Base-by-base conservation (phyloP, 2,797 vertebrate genomes). In the Lophura swinhoii region DNA sequence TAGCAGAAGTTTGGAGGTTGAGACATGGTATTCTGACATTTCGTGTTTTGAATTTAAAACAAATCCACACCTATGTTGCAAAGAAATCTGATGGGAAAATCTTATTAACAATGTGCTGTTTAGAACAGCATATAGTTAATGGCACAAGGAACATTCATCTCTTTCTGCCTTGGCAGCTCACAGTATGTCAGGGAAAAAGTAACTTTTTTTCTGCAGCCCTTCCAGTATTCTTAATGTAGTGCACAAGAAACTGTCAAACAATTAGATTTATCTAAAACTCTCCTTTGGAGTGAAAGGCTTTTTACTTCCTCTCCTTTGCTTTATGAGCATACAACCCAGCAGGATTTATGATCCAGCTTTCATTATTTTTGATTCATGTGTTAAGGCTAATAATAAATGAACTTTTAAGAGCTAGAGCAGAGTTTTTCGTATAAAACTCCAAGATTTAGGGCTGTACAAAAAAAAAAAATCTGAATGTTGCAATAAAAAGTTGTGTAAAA, bases 291-390 rank as follows among this genome's bases (percentile, higher is more conserved):
- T 79, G 68, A 82, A 90, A 75, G 70, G 22, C 55, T 78, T 90
- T 80, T 80, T 70, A 12, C 28, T 68, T 51, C 79, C 88, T 82
- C 29, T 94, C n/a, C 43, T 75, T 75, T 62, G 59, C 64, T 59
- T 78, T 88, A 68, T 78, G 88, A 72, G 75, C 12, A 5, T 67
- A 44, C 35, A 15, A 90, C 55, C 24, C 76, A 87, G n/a, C 39
- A 91, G 83, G 59, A 85, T 94, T 93, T 87, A 83, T 69, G 70
- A 75, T 72, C 24, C 28, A 77, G 23, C 53, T 94, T 90, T 90
- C 77, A 62, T 87, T 92, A 60, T 93, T 95, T 87, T 67, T 48
- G 12, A 74, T 86, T 90, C 75, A 74, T 63, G 1, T 83, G 51
- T 71, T 73, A 93, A 76, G 41, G 44, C 56, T 87, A 83, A 41